phyloP scores from a whole-genome alignment of 2,113 vertebrate species.

The Xerus inauris region DNA sequence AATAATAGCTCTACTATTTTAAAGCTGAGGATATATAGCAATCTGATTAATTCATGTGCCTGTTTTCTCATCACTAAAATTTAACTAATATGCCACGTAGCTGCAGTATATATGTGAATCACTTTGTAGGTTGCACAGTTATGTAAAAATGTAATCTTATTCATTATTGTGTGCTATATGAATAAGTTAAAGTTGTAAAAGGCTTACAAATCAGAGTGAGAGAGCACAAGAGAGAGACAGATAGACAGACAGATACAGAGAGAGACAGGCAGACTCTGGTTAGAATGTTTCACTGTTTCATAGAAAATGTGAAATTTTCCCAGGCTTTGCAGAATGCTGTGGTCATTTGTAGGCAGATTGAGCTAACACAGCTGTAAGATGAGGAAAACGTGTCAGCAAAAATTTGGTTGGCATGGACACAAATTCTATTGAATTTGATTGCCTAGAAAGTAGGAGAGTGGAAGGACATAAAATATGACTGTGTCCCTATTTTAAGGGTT shows the following conservation, averaged over 20 bases:
- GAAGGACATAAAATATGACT: not conserved
- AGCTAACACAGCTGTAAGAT: not conserved
- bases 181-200: not conserved
- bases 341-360: not conserved
- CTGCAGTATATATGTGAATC: not conserved
- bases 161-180: not conserved
- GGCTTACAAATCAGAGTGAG: not conserved
- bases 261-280: not conserved
- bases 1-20: not conserved
- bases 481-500: not conserved
- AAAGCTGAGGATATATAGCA: not conserved
- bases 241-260: not conserved
- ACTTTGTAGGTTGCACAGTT: not conserved
- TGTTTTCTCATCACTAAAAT: not conserved
- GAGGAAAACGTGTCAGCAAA: not conserved
- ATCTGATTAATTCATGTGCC: fast-evolving
- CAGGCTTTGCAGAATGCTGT: not conserved
- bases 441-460: not conserved
- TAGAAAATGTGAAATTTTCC: not conserved
- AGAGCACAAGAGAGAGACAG: not conserved
- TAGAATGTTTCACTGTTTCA: not conserved
- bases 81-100: not conserved
- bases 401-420: not conserved
- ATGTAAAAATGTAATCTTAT: not conserved
- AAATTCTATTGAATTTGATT: not conserved